Base-by-base conservation (phyloP, 2,113 vertebrate species). In the Calonectris borealis region DNA sequence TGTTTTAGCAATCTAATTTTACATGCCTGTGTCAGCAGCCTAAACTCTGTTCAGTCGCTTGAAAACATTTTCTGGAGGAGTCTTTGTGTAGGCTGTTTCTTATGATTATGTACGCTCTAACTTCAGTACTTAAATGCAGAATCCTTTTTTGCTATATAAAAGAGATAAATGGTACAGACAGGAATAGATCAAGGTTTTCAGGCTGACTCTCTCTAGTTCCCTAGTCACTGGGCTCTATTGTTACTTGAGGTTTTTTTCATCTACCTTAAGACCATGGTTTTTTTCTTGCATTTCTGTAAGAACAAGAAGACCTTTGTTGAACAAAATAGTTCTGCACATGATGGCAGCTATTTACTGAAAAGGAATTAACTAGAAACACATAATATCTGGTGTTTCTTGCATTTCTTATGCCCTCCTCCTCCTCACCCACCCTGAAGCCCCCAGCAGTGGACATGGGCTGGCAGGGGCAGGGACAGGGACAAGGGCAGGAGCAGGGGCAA, bases 61-160 rank as follows among this genome's bases (percentile, higher is more conserved):
- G 78, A 97, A 96, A 96, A 97, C 95, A 96, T 81, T 91, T 95
- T 97, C 93, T 95, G 94, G 84, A 95, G 95, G 95, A 96, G 93
- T 95, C 62, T 91, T 86, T 95, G 83, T 83, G 96, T 96, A 93
- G 94, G 96, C 70, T 95, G 90, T 77, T 96, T 96, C 94, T 96
- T 86, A 83, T 61, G 94, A 94, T 96, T 96, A 85, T 79, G 82
- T 71, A 40, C 82, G 57, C 91, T 96, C 49, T 87, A 94, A 83
- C 88, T 96, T 91, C 90, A 88, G 87, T 85, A 76, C 32, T 96
- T 81, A 81, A 12, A 88, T 78, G 72, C 72, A 88, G 60, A 88
- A 83, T 46, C 22, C 4, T 80, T 90, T 93, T 94, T 88, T 86
- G 44, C 69, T 89, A 57, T 69, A 44, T 83, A 71, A 76, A 87